Evolutionary conservation across 2,888 invertebrate species (phyloP).

Genomic region (Micoletzkya japonica): DNA sequence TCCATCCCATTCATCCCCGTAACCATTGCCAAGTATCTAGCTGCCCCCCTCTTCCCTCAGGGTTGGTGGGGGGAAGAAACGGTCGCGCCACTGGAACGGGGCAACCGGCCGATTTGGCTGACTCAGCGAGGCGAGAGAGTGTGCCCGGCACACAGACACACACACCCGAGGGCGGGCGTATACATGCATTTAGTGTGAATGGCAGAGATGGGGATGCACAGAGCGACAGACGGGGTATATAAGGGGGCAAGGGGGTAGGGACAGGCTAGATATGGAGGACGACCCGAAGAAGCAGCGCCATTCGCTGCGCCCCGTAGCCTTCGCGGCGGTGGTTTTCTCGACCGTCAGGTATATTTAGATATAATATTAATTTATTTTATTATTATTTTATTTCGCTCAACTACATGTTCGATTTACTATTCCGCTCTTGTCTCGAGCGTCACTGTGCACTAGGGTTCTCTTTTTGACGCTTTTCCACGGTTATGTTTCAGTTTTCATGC

Average conservation of each 20-base stretch:
- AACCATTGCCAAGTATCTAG: no score
- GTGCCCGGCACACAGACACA: no score
- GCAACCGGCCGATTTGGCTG: slow-evolving; percentile 3
- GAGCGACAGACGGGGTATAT: not conserved
- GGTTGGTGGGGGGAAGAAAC: slow-evolving; percentile 7
- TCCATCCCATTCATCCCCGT: slow-evolving; percentile 5
- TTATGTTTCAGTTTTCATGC: no score
- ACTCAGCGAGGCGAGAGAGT: not conserved
- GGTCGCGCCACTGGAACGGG: slow-evolving; percentile 21
- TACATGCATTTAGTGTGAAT: no score
- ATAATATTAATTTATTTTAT: not conserved
- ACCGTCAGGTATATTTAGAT: slow-evolving; percentile 32
- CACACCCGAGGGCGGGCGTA: no score
- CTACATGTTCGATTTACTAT: no score
- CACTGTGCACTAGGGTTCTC: no score
- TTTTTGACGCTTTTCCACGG: no score
- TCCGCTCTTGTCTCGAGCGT: no score
- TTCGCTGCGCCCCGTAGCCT: slow-evolving; percentile 59
- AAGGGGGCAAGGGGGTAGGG: slow-evolving; percentile 3
- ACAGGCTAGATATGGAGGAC: slow-evolving; percentile 10
- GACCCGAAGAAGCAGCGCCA: slow-evolving; percentile 31
- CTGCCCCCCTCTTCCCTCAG: no score
- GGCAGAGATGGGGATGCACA: not conserved
- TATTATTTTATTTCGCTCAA: no score
- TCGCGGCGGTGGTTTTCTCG: slow-evolving; percentile 62